Percentiles rank a stretch among this genome's conserved stretches.
phyloP scores from a whole-genome alignment of 2,888 invertebrate species.

The Boloria selene region DNA sequence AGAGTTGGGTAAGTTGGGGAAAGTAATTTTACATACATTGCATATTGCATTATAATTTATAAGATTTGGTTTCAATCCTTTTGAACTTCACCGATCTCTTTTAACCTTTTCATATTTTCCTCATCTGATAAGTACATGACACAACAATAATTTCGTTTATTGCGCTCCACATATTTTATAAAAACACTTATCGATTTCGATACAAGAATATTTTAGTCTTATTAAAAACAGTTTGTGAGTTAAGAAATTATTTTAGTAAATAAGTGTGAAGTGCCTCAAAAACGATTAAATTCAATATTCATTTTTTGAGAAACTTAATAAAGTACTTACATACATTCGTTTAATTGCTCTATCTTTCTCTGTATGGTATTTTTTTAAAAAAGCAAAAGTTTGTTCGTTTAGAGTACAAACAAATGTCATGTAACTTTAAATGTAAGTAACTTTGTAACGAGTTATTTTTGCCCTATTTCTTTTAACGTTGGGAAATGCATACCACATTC shows the following conservation, averaged over 20 bases:
- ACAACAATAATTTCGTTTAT: slow-evolving; percentile 27
- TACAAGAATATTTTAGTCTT: not conserved
- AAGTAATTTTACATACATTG: too few species aligned
- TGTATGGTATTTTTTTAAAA: not conserved
- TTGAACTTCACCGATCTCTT: slow-evolving; percentile 22
- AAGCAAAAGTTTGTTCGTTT: too few species aligned
- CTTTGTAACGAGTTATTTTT: not conserved
- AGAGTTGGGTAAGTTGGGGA: too few species aligned
- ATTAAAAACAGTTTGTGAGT: not conserved
- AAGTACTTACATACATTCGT: not conserved
- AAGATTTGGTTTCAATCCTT: slow-evolving; percentile 10
- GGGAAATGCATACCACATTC: too few species aligned
- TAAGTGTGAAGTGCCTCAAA: not conserved
- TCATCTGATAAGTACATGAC: slow-evolving; percentile 26
- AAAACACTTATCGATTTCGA: not conserved
- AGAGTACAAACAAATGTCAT: too few species aligned
- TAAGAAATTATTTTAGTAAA: not conserved
- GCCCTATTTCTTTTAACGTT: too few species aligned
- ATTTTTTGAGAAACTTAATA: not conserved
- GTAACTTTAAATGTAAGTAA: too few species aligned
- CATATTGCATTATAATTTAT: slow-evolving; percentile 12
- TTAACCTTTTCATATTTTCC: slow-evolving; percentile 22
- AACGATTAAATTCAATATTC: too few species aligned
- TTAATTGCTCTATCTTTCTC: not conserved
- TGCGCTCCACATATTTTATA: slow-evolving; percentile 22